phyloP scores from a whole-genome alignment of 2,888 invertebrate genomes.

The Drymonia ruficornis region DNA sequence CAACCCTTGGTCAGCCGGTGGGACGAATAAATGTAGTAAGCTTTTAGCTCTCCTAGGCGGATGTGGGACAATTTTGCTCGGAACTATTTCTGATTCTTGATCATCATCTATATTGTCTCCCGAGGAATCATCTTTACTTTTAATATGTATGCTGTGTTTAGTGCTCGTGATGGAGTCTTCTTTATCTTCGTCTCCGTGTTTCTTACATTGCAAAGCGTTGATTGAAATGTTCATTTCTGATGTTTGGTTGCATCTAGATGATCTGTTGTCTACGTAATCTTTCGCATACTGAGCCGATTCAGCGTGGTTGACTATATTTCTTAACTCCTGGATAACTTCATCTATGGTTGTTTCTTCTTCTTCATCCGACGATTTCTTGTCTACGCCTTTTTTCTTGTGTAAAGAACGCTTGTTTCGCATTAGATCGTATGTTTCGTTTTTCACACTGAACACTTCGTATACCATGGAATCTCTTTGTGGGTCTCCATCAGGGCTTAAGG shows the following conservation, averaged over 20 bases:
- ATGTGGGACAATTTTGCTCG: constrained; percentile 91
- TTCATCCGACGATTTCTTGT: constrained; percentile 82
- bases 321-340: constrained; percentile 93
- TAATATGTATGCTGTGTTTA: constrained; percentile 80
- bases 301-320: constrained; percentile 93
- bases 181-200: constrained; percentile 67
- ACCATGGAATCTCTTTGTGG: constrained; percentile 85
- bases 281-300: constrained; percentile 88
- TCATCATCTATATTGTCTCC: constrained; percentile 79
- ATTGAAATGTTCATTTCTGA: constrained; percentile 73
- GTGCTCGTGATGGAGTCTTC: constrained; percentile 84
- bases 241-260: constrained; percentile 70
- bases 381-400: constrained; percentile 69
- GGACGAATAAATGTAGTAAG: constrained; percentile 87
- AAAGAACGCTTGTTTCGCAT: constrained; percentile 73
- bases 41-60: constrained; percentile 91
- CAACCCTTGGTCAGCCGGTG: constrained; percentile 84
- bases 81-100: constrained; percentile 89
- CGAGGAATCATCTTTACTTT: constrained; percentile 74
- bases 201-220: constrained; percentile 62
- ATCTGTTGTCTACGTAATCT: constrained; percentile 61
- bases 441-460: constrained; percentile 85
- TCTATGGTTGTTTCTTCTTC: constrained; percentile 93
- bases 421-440: constrained; percentile 83
- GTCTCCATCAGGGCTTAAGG: constrained; percentile 89